Percentiles rank a stretch among this genome's conserved stretches.
Conservation (phyloP, 2,888 invertebrate genomes). For the Halocaridina rubra region DNA sequence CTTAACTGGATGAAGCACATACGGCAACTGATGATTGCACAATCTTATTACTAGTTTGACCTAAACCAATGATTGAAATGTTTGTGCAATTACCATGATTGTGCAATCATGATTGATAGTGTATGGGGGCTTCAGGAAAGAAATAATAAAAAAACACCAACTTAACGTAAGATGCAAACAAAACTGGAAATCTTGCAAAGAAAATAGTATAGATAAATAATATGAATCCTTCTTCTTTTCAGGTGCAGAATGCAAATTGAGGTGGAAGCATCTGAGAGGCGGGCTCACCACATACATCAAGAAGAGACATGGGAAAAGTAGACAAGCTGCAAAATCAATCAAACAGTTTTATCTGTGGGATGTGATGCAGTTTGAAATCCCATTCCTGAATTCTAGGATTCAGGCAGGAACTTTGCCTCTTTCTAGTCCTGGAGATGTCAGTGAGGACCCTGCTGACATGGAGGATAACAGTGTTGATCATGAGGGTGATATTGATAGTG, state of each 20-base stretch:
- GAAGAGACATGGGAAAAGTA: slow-evolving; percentile 9
- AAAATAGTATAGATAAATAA: not conserved
- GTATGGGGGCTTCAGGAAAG: no score
- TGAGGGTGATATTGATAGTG: not conserved
- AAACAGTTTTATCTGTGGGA: slow-evolving; percentile 25
- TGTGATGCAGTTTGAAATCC: slow-evolving; percentile 20
- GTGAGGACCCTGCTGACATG: not conserved
- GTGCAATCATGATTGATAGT: no score
- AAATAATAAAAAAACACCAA: not conserved
- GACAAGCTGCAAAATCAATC: slow-evolving; percentile 16
- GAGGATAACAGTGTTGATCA: not conserved
- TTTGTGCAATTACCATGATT: no score
- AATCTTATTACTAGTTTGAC: no score
- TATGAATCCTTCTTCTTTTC: not conserved
- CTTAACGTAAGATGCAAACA: not conserved
- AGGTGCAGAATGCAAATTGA: slow-evolving; percentile 5
- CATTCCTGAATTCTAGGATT: slow-evolving; percentile 22
- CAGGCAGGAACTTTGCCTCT: slow-evolving; percentile 22
- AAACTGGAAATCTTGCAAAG: not conserved
- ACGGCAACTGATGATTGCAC: no score
- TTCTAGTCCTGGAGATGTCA: slow-evolving; percentile 6
- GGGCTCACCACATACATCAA: not conserved
- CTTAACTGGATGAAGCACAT: no score
- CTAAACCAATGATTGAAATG: no score
- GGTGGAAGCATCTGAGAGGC: slow-evolving; percentile 20